Evolutionary conservation across 2,797 vertebrate species (phyloP).

Genomic region (Triplophysa bombifrons): DNA sequence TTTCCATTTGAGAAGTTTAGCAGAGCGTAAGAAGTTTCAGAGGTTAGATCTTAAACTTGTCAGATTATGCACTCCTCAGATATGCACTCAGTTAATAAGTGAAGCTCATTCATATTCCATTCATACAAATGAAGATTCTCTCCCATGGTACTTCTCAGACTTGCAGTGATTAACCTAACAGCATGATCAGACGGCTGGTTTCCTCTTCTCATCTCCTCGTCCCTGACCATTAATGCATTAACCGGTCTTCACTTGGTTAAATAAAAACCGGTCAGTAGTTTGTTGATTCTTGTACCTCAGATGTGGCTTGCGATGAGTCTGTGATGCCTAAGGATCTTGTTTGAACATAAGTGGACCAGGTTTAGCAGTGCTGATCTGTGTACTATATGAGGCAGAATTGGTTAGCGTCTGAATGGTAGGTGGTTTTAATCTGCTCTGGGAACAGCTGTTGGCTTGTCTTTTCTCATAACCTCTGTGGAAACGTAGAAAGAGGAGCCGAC

Average conservation of each 20-base stretch:
- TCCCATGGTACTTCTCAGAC: constrained; percentile 36
- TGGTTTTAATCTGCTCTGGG: constrained; percentile 53
- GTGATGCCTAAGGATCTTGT: background rate
- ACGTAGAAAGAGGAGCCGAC: constrained; percentile 44
- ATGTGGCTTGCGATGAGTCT: background rate
- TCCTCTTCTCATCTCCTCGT: constrained; percentile 34
- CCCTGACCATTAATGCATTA: constrained; percentile 36
- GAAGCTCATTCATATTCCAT: constrained; percentile 36
- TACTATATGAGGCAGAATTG: background rate
- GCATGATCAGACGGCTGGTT: constrained; percentile 33
- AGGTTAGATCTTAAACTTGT: constrained; percentile 8
- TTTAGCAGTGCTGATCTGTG: background rate
- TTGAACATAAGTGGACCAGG: background rate
- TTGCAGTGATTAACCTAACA: constrained; percentile 31
- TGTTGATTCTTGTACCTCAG: background rate
- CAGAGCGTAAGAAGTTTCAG: background rate
- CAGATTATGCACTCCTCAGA: background rate
- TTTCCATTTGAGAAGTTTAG: background rate
- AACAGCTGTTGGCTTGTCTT: constrained; percentile 56
- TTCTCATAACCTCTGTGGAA: constrained; percentile 50
- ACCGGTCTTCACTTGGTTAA: background rate
- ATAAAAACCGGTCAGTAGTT: constrained; percentile 20
- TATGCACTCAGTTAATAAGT: constrained; percentile 15
- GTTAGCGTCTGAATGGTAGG: background rate
- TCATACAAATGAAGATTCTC: constrained; percentile 33